phyloP scores from a whole-genome alignment of 2,888 invertebrate species.

The Mesoligia furuncula region DNA sequence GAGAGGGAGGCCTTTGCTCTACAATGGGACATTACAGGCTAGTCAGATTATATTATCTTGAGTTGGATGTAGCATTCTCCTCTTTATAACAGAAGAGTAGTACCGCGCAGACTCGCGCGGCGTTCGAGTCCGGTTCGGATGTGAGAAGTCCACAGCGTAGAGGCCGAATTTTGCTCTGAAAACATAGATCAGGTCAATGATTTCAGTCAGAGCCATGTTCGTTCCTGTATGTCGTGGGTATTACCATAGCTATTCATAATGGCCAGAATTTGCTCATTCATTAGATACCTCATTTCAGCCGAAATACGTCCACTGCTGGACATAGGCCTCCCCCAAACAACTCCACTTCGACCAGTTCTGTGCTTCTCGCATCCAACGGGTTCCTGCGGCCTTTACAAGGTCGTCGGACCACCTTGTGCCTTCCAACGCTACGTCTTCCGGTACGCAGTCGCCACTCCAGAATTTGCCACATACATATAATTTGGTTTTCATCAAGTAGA shows the following conservation, averaged over 20 bases:
- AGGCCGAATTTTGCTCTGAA: constrained; percentile 68
- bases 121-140: constrained; percentile 58
- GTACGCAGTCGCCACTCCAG: too few species aligned
- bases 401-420: too few species aligned
- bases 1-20: too few species aligned
- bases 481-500: not conserved
- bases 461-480: not conserved
- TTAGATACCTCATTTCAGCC: too few species aligned
- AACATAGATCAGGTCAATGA: not conserved
- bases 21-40: too few species aligned
- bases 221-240: not conserved
- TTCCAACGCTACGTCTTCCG: too few species aligned
- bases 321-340: too few species aligned
- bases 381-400: too few species aligned
- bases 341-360: too few species aligned
- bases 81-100: constrained; percentile 37
- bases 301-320: too few species aligned
- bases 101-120: constrained; percentile 56
- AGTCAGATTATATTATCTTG: not conserved
- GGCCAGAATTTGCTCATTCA: not conserved
- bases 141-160: constrained; percentile 65
- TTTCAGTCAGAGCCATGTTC: not conserved
- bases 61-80: constrained; percentile 13
- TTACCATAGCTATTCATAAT: not conserved
- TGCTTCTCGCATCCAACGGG: too few species aligned